These are phyloP conservation scores for Muntiacus reevesi DNA, from an alignment of 2,113 vertebrate genomes.

Conservation along the genomic window DNA sequence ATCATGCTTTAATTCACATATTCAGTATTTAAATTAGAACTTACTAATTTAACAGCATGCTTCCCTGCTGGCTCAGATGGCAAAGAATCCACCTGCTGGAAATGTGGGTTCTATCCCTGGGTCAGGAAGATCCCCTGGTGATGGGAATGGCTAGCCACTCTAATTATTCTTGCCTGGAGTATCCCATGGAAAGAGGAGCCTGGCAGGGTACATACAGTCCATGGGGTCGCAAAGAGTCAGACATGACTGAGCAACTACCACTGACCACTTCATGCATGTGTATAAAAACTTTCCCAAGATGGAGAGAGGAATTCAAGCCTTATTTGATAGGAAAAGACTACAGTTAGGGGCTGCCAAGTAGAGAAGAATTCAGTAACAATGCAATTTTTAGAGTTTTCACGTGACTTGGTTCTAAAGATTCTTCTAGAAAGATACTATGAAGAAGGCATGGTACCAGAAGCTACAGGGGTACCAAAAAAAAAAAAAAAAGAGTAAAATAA, in stretches of 20 bases:
- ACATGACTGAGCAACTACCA: not conserved
- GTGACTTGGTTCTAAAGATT: not conserved
- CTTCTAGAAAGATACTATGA: not conserved
- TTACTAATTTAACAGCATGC: not conserved
- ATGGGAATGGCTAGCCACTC: not conserved
- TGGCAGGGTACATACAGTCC: not conserved
- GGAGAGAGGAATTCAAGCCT: not conserved
- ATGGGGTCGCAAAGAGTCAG: not conserved
- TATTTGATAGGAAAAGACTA: not conserved
- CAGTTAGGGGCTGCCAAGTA: not conserved
- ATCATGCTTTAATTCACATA: not conserved
- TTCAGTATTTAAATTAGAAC: not conserved
- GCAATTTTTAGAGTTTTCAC: not conserved
- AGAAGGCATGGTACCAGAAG: not conserved
- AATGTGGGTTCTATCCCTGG: not conserved
- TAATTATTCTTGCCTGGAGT: not conserved
- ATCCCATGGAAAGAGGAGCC: not conserved
- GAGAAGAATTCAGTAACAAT: not conserved
- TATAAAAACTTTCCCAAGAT: not conserved
- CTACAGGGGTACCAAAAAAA: not conserved
- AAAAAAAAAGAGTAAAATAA: not conserved
- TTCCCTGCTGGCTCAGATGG: not conserved
- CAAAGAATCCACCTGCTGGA: not conserved
- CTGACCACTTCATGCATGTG: not conserved
- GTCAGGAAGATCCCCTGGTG: not conserved